Base-by-base conservation (phyloP, 2,113 vertebrate species). In the Odocoileus hemionus region DNA sequence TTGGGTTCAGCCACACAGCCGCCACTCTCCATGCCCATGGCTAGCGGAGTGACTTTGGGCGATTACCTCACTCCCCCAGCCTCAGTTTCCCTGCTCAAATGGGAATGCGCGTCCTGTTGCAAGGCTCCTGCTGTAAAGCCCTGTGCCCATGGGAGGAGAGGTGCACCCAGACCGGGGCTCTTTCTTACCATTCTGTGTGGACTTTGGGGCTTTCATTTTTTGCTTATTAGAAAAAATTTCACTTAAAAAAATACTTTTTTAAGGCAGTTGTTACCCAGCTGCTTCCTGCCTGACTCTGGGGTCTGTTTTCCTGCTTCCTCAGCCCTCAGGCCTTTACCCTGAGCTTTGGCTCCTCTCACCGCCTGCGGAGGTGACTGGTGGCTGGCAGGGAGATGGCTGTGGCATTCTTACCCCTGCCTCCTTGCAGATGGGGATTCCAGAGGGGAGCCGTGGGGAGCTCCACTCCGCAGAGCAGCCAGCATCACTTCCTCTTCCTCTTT, bases 401-500 rank as follows among this genome's bases (percentile, higher is more conserved):
- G 33, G 47, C 60, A 12, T 47, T 94, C 58, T 94, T 36, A 54
- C 52, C 9, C 60, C 30, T 14, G 7, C 54, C 43, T 95, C 19
- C 39, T 89, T 70, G n/a, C 50, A 93, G 55, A 70, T 30, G n/a
- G 60, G 36, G 70, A 86, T 83, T 93, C 89, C 52, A 91, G 78
- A 94, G 58, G 58, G 70, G 26, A 89, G 54, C 82, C 26, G n/a
- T 74, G 91, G 60, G 76, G 58, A 92, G 19, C 28, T 86, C 36
- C 58, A 95, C 33, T 90, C 58, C 26, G 30, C 60, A 78, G 45
- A 80, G 47, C 36, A 26, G 23, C 36, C 58, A 52, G 33, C 19
- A 96, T 70, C 50, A 92, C 70, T 95, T 95, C 86, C 93, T 94
- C 95, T 96, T 89, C 45, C 57, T 61, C 64, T 91, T 96, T 93